Evolutionary conservation across 2,888 invertebrate genomes (phyloP).

Genomic region (Alloscopus bannaensis): DNA sequence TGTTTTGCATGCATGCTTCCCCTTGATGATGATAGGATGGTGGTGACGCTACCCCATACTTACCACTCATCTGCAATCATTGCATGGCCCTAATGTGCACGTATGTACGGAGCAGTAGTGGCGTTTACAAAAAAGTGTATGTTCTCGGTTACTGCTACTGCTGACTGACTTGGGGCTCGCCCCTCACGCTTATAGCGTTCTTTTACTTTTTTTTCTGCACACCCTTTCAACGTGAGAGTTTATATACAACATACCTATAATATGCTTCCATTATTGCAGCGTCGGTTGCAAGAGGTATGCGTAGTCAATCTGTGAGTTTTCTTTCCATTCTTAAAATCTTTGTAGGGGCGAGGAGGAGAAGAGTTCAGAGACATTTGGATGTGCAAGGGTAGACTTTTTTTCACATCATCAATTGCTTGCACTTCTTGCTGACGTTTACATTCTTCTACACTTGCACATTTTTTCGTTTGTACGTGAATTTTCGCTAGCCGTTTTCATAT

Average conservation of each 20-base stretch:
- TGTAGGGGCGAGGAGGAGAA: background rate
- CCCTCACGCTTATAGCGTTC: constrained; percentile 25
- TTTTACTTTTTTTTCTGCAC: constrained; percentile 38
- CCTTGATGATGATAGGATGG: constrained; percentile 27
- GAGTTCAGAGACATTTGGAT: constrained; percentile 29
- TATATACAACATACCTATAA: background rate
- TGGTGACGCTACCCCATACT: constrained; percentile 20
- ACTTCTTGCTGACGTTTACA: background rate
- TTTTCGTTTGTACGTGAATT: constrained; percentile 1
- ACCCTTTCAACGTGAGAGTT: constrained; percentile 14
- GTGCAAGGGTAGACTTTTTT: constrained; percentile 4
- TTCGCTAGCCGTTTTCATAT: constrained; percentile 4
- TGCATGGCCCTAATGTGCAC: constrained; percentile 8
- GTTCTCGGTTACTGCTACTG: constrained; percentile 48
- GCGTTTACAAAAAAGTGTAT: constrained; percentile 13
- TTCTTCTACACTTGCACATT: background rate
- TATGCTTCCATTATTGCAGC: background rate
- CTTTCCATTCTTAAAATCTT: constrained; percentile 50
- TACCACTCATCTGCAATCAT: constrained; percentile 1
- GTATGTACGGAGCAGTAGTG: background rate
- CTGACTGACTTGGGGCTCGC: constrained; percentile 33
- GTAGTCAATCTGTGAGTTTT: background rate
- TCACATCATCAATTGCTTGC: background rate
- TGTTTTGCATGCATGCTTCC: constrained; percentile 58
- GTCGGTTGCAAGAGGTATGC: background rate